These are phyloP conservation scores for Temnothorax rugatulus DNA, from an alignment of 2,888 invertebrate species.

Conservation along the genomic window DNA sequence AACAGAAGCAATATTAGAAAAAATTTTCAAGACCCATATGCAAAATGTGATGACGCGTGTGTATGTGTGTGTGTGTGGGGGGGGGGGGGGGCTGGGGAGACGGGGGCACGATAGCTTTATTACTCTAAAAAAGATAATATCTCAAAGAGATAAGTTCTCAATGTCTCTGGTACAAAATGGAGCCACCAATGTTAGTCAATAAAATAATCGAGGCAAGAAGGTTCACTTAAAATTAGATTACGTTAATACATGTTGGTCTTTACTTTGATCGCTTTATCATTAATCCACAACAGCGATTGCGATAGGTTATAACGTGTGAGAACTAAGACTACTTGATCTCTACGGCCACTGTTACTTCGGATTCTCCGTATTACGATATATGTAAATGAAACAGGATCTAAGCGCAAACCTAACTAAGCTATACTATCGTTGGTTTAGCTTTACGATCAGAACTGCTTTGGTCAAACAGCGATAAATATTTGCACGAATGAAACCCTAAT, in stretches of 20 bases:
- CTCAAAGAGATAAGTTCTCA: slow-evolving; percentile 13
- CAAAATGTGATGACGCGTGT: neutral
- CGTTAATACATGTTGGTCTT: slow-evolving; percentile 1
- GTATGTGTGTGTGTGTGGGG: neutral
- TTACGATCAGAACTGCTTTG: slow-evolving; percentile 78
- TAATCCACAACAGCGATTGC: neutral
- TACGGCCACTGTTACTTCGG: neutral
- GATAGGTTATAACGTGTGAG: neutral
- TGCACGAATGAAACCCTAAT: slow-evolving; percentile 58
- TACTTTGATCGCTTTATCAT: slow-evolving; percentile 1
- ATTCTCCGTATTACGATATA: neutral
- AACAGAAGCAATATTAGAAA: slow-evolving; percentile 5
- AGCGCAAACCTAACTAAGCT: neutral
- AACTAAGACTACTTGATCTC: neutral
- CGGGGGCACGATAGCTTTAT: slow-evolving; percentile 16
- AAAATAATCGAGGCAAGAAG: slow-evolving; percentile 10
- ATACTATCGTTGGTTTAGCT: slow-evolving; percentile 20
- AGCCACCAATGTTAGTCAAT: slow-evolving; percentile 8
- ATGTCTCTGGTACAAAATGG: slow-evolving; percentile 7
- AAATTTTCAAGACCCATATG: slow-evolving; percentile 18
- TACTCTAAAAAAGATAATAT: slow-evolving; percentile 7
- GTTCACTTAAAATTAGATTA: slow-evolving; percentile 17
- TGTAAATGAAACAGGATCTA: neutral
- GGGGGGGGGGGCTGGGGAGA: neutral
- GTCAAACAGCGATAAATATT: slow-evolving; percentile 82